Base-by-base conservation (phyloP, 2,888 invertebrate genomes). In the Augochlorella aurata region DNA sequence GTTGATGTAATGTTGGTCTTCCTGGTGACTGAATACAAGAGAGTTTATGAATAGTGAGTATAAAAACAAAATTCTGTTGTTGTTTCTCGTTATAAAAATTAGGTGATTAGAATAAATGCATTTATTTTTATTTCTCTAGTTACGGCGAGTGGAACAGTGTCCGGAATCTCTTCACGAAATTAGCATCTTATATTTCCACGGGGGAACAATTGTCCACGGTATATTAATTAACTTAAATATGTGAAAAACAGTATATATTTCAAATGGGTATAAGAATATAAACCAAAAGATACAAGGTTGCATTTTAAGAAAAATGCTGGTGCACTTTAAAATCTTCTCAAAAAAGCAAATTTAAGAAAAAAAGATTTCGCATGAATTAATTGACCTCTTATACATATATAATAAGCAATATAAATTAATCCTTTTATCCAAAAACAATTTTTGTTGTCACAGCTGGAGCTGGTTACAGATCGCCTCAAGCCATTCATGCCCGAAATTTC, bases 31-130 rank as follows among this genome's bases (percentile, higher is more conserved):
- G 73, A 92, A 78, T 87, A 89, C 66, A 24, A 74, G 0, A 79
- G 82, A 16, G 47, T 92, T 7, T 69, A 88, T 52, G 47, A 84
- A 7, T 89, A 82, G 92, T 92, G 80, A 91, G 91, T 90, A 58
- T 16, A 24, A 58, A 24, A 58, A 18, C 18, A 38, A 38, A 2
- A 9, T 38, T 63, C 2, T 24, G 14, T 58, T 14, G 5, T 12
- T 58, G 10, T 14, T 14, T 58, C 21, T 0, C 3, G 14, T 58
- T 58, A 21, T 10, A 12, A 12, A 14, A 24, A 14, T 58, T 44
- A 18, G 14, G 49, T n/a, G 18, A 3, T 44, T 66, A 66, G 18
- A 14, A 4, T 45, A 21, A 1, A 45, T 3, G 14, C 8, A 21
- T 45, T 38, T 21, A 54, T 67, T 10, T 18, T 45, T 58, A 58